These are phyloP conservation scores for Chamaea fasciata DNA, from an alignment of 2,113 vertebrate species.

Conservation along the genomic window DNA sequence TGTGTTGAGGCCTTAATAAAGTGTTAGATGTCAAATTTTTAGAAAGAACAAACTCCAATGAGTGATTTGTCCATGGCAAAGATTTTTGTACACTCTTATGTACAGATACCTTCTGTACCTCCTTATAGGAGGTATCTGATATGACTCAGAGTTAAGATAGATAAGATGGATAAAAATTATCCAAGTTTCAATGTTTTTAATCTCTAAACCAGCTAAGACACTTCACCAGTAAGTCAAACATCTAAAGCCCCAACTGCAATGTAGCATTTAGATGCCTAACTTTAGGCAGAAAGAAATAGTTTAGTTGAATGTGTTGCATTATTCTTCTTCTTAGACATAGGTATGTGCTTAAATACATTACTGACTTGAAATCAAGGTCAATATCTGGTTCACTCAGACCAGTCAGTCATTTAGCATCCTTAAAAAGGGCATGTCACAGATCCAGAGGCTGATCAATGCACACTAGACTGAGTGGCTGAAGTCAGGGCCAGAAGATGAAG, in stretches of 20 bases:
- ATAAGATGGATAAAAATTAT: background rate
- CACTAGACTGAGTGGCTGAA: conserved; percentile 18
- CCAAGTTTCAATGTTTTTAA: background rate
- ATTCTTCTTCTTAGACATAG: background rate
- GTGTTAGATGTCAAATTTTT: background rate
- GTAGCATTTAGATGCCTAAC: background rate
- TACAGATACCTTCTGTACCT: no score
- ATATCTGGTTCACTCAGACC: background rate
- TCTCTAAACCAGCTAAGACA: background rate
- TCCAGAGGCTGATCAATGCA: conserved; percentile 15
- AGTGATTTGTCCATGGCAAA: background rate
- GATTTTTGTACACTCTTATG: background rate
- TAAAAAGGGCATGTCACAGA: background rate
- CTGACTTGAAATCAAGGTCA: background rate
- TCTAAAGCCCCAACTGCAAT: background rate
- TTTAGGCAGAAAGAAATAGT: background rate
- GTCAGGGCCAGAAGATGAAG: conserved; percentile 23
- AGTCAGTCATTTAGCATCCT: background rate
- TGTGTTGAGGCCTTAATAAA: background rate
- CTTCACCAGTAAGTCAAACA: background rate
- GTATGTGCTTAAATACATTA: background rate
- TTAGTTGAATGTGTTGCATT: background rate
- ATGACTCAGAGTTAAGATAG: background rate
- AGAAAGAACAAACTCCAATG: rapidly evolving
- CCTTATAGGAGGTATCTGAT: background rate